Evolutionary conservation across 2,113 vertebrate species (phyloP), one percentile per base, ranked within the genome.

Genomic region (Eulemur rufifrons): DNA sequence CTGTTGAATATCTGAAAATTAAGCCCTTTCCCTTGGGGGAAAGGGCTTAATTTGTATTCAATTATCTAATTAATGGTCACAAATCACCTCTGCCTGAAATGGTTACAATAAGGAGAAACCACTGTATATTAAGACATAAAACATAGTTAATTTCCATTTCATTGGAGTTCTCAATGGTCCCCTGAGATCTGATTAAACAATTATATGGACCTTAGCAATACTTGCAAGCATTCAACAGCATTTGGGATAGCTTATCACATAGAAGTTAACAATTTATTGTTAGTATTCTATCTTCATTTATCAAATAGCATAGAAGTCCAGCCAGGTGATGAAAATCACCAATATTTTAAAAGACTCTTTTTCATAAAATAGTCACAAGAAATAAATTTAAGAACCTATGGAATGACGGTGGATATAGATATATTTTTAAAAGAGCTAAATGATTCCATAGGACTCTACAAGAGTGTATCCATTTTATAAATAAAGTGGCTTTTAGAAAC

Each of bases 21-120:
- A 94, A 86, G 34, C 5, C 6, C 94, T 89, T 87, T 34, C 42
- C 29, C 86, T 96, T 13, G 14, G 74, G 20, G 21, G 69, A 85
- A 94, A 89, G 8, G 4, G 5, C 1, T 7, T 94, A 85, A 91
- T 97, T 95, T 94, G 13, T 71, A 92, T 92, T 95, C 73, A 82
- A 52, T 97, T 95, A 73, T 39, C 76, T 91, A 89, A 95, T 88
- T 94, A 94, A 87, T 96, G 56, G 32, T 84, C 64, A 74, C 56
- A 92, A 92, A 96, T 92, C 47, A 95, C 39, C 37, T 86, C 15
- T 93, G 45, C 15, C 32, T 90, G 34, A 94, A 89, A 89, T 52
- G 64, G 25, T 63, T 90, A 74, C 8, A 84, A 37, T 86, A 69
- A 84, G 42, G 14, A 95, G 42, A 91, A 91, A 91, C 2, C 37